Base-by-base conservation (phyloP, 2,888 invertebrate genomes). In the Onthophagus sagittarius region DNA sequence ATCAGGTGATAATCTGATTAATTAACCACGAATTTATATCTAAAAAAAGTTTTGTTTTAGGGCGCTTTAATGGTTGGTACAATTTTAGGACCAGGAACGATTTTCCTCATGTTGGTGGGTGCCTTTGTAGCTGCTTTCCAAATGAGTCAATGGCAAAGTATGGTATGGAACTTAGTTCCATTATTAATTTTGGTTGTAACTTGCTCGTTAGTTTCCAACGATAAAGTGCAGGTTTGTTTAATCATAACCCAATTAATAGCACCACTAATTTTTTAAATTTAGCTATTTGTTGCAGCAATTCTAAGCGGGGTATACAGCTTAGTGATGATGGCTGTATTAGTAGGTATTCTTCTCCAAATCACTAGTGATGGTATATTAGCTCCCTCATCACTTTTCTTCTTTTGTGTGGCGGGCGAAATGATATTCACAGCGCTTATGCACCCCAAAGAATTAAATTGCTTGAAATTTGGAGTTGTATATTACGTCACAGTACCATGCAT, bases 401-500 rank as follows among this genome's bases (percentile, higher is more conserved):
- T 94, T 11, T 83, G 91, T 3, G 90, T 94, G 13, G 90, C 92
- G 1, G 86, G 86, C 0, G 92, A 93, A 81, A 89, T 92, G 82
- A 87, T 91, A 74, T 81, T 91, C 69, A 89, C 88, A 69, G 92
- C 89, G 0, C 80, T 92, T 0, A 82, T 96, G 65, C 96, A 97
- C 85, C 96, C 96, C 0, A 89, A 90, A 82, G 96, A 96, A 85
- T 88, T 92, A 72, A 83, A 86, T 65, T 95, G 95, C 76, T 84
- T 97, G n/a, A 83, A 92, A 62, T 93, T 91, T 79, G 89, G 94
- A n/a, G 82, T 90, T 74, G 90, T 98, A 63, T 98, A 97, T 84
- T 94, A 94, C 83, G 91, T 98, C 69, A 94, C 96, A 5, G 95
- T 98, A 71, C 98, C 98, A 0, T 94, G 96, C 77, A 97, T 97